Base-by-base conservation (phyloP, 2,888 invertebrate species). In the Eugnorisma glareosa region DNA sequence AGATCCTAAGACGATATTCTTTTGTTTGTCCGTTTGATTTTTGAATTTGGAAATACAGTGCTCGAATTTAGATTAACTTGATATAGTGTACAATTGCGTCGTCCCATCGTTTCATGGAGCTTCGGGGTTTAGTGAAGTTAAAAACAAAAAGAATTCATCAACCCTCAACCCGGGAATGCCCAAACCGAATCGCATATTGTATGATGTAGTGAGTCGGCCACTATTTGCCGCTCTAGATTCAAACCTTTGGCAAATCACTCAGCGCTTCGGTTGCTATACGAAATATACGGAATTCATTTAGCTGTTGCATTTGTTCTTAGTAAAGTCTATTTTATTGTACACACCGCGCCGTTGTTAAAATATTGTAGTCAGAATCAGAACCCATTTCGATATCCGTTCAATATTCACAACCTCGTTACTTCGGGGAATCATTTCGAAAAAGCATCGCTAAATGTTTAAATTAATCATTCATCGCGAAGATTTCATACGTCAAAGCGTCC, bases 391-490 rank as follows among this genome's bases (percentile, higher is more conserved):
- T 51, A 51, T 40, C 40, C 18, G 28, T 18, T 51, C 31, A 18
- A 59, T 18, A 59, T 6, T 37, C 15, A 37, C 15, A 15, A 72
- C 13, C 21, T n/a, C 51, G 21, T 71, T 69, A 45, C 45, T 45
- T 24, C 28, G n/a, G 5, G 7, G 2, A 28, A 6, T 13, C n/a
- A 48, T 68, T 43, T 40, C 13, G 13, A 61, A 51, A 51, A 18
- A 28, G 18, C 24, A 51, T 51, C 21, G 43, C 48, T 11, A 31
- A 68, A 68, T 77, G 43, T 61, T 61, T 63, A 51, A 37, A 43
- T 40, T 40, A 48, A 77, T 70, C 67, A 67, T 70, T 73, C 57
- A 83, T 63, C 35, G 35, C 45, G 35, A 28, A 64, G 69, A 63
- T 18, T 57, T 61, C 28, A 48, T 57, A 73, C 43, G 31, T 73